phyloP scores from a whole-genome alignment of 2,888 invertebrate species.

The Acronicta psi region DNA sequence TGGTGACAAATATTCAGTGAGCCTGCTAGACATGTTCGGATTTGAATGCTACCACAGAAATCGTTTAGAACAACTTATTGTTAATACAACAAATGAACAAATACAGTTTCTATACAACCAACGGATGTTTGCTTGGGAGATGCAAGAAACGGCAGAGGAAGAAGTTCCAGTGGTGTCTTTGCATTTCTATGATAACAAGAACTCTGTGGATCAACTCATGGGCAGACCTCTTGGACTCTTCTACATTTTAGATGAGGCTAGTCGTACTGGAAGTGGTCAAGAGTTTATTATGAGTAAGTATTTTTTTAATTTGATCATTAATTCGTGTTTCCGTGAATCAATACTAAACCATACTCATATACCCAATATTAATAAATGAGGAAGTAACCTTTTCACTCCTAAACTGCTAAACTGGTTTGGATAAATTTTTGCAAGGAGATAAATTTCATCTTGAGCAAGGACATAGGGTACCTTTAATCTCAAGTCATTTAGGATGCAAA shows the following conservation, averaged over 20 bases:
- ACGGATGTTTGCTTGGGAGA: constrained; percentile 96
- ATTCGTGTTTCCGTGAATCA: no score
- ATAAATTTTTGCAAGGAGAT: no score
- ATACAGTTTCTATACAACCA: constrained; percentile 98
- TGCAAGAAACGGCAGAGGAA: constrained; percentile 94
- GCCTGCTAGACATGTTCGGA: constrained; percentile 96
- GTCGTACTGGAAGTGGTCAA: constrained; percentile 92
- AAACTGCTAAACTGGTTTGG: no score
- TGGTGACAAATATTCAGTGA: constrained; percentile 94
- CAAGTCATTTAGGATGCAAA: no score
- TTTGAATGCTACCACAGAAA: constrained; percentile 97
- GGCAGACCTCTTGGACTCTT: constrained; percentile 95
- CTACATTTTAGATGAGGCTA: constrained; percentile 96
- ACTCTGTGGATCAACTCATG: constrained; percentile 95
- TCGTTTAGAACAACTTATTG: constrained; percentile 95
- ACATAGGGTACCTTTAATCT: no score
- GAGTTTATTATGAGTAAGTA: constrained; percentile 92
- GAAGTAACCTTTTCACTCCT: no score
- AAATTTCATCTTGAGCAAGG: no score
- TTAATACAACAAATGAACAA: constrained; percentile 97
- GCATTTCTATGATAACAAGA: constrained; percentile 96
- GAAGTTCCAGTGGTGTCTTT: constrained; percentile 92
- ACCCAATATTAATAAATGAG: no score
- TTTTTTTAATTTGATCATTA: no score
- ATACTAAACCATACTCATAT: no score